Evolutionary conservation across 1,140 invertebrate species (phyloP).

Genomic region (Gerris buenoi): DNA sequence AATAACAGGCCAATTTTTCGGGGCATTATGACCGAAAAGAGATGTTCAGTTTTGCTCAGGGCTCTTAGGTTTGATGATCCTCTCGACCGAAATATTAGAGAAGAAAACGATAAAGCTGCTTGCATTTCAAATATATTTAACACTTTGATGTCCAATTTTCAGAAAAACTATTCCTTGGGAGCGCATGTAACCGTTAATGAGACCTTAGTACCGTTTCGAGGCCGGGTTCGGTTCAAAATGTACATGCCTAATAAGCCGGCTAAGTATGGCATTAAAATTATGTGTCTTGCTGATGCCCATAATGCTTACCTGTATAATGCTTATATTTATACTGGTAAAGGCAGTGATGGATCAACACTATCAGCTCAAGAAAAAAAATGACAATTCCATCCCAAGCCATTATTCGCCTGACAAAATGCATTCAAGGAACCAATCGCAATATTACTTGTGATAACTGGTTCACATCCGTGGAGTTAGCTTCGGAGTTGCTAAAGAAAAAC

Average conservation of each 20-base stretch:
- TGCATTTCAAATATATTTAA: conserved; percentile 24
- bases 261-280: conserved; percentile 27
- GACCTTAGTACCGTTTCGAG: conserved; percentile 29
- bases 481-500: conserved; percentile 23
- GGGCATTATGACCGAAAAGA: no score
- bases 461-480: no score
- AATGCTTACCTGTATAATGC: conserved; percentile 15
- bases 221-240: conserved; percentile 28
- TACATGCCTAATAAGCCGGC: conserved; percentile 34
- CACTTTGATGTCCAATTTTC: conserved; percentile 28
- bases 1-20: no score
- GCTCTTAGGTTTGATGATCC: conserved; percentile 28
- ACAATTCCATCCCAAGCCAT: no score
- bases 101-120: conserved; percentile 19
- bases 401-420: no score
- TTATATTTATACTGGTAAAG: conserved; percentile 12
- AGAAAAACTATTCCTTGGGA: conserved; percentile 22
- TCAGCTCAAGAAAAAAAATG: no score
- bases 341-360: no score
- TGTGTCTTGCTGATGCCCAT: conserved; percentile 13
- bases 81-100: conserved; percentile 19
- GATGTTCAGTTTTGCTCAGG: conserved; percentile 26
- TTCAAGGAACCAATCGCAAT: no score
- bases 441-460: no score
- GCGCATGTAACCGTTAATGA: conserved; percentile 29